These are phyloP conservation scores for Cancer borealis DNA, from an alignment of 2,888 invertebrate genomes.

Conservation along the genomic window DNA sequence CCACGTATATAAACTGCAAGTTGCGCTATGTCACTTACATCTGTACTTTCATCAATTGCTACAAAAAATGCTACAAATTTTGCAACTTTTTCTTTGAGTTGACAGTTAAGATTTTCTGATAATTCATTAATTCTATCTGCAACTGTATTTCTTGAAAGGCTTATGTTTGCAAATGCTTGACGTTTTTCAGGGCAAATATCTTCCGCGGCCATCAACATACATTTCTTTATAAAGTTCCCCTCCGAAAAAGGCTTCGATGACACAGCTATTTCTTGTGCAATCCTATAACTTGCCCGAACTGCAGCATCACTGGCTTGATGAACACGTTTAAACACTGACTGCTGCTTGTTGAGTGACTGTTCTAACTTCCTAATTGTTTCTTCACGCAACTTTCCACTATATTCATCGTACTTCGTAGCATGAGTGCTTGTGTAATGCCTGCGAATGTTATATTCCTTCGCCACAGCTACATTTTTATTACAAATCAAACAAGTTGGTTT, in stretches of 20 bases:
- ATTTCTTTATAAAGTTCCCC: not conserved
- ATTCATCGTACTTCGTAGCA: too few relatives aligned
- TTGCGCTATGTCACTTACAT: slow-evolving; percentile 72
- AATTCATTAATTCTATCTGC: too few relatives aligned
- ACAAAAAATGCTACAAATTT: slow-evolving; percentile 64
- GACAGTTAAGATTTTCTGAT: not conserved
- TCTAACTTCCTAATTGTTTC: too few relatives aligned
- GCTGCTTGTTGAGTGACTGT: too few relatives aligned
- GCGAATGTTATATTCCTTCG: slow-evolving; percentile 9
- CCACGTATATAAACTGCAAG: slow-evolving; percentile 65
- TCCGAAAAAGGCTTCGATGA: slow-evolving; percentile 36
- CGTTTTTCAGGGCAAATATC: too few relatives aligned
- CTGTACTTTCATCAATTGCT: slow-evolving; percentile 76
- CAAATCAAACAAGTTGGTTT: not conserved
- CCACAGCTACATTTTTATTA: not conserved
- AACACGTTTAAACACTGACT: too few relatives aligned
- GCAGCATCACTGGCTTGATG: too few relatives aligned
- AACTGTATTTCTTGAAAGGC: too few relatives aligned
- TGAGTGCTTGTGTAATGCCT: too few relatives aligned
- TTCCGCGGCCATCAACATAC: too few relatives aligned
- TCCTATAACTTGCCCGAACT: slow-evolving; percentile 9
- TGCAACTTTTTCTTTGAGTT: slow-evolving; percentile 52
- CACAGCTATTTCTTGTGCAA: slow-evolving; percentile 46
- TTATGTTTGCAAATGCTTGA: too few relatives aligned
- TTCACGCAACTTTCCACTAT: too few relatives aligned